Base-by-base conservation (phyloP, 53 echinoderm and acorn worm species). In the Actinopyga echinites region DNA sequence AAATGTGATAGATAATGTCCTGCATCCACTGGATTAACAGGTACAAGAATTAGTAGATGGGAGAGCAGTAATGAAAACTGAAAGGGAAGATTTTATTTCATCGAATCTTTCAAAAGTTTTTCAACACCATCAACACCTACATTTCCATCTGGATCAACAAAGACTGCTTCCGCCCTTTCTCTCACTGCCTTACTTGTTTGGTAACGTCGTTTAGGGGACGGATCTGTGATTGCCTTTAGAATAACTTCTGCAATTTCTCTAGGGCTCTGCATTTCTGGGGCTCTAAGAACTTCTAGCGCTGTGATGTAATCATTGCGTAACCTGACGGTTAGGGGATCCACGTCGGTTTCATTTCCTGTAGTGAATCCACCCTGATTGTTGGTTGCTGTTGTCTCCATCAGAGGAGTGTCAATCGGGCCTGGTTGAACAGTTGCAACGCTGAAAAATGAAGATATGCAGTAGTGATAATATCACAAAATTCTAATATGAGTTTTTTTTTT, bases 241-340 rank as follows among this genome's bases (percentile, higher is more conserved):
- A 89, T 78, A 4, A 84, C 68, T 23, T 84, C 38, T 1, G 89
- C 75, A 1, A 89, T 84, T 24, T 84, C 89, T 21, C 83, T 83
- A 1, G 89, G 7, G 23, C 23, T 60, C 28, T 55, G 60, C 60
- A 60, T 60, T 40, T 40, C 40, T 8, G 40, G 40, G 40, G 40
- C 40, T 7, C 28, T 11, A 24, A 22, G 22, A 24, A 22, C 21
- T 7, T 22, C 15, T 11, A 60, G 28, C 23, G 8, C 23, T 24
- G 23, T 26, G 23, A 60, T 17, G 2, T 24, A 60, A 26, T 20
- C 21, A 26, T 60, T 60, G 28, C 60, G 60, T 26, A 60, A 26
- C 28, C 15, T 60, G 15, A 60, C 60, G 8, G 60, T 60, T 8
- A 60, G 60, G 0, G 22, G 23, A 5, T 60, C 60, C 28, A 60